Evolutionary conservation across 2,888 invertebrate species (phyloP), one percentile per base, ranked within the genome.

Genomic region (Polydesmus complanatus): DNA sequence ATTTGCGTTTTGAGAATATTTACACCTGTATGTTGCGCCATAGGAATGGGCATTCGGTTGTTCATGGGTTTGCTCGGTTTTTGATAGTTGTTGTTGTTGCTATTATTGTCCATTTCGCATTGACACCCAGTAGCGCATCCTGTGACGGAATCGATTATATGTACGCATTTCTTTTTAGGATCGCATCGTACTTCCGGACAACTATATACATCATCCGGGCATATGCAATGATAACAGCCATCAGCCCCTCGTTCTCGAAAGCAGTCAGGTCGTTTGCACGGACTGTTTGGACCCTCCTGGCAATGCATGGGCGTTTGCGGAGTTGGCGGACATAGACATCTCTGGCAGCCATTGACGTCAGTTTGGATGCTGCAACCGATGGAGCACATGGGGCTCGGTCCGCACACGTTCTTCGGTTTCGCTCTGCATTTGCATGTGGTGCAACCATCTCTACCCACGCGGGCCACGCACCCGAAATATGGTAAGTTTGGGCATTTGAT

Each of bases 181-280:
- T 59, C 59, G 60, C 60, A 60, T 37, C 49, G 48, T 19, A 60
- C 49, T n/a, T 60, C 60, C 2, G 48, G 54, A 48, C 60, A 60
- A n/a, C 22, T n/a, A 19, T 11, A 1, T 18, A 60, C 60, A 26
- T 60, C 60, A 47, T 56, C 50, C 14, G 55, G 60, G 26, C 60
- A 60, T 22, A 22, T 37, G 60, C 60, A 60, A 27, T 60, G 55
- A 50, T 54, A 56, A 54, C 60, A 60, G 3, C 60, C 60, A 25
- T 60, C 60, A 27, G 60, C 56, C 5, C 60, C 60, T 26, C 23
- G 8, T 49, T 60, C 60, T 49, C 26, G 21, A 2, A 18, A 27
- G 50, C 60, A 60, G 50, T 56, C 49, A 8, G 26, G 19, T 54
- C 27, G 19, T 1, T 3, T 50, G 25, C 59, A 59, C 5, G 54